Conservation (phyloP, 2,113 vertebrate genomes). For the Chauna torquata region DNA sequence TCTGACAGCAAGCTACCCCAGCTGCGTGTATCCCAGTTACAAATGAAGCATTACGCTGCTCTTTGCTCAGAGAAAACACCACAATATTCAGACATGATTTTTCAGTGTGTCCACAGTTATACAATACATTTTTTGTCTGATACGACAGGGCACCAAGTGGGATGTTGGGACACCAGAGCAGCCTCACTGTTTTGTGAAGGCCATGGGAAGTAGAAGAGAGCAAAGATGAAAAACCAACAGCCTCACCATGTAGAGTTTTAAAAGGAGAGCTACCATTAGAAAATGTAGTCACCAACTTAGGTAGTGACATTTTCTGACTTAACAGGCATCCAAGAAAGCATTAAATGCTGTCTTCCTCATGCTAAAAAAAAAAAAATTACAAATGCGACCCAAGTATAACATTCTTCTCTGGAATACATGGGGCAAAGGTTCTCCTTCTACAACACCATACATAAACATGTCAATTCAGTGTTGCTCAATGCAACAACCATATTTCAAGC, state of each 20-base stretch:
- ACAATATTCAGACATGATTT: fast-evolving
- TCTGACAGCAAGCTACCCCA: background rate
- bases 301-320: background rate
- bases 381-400: background rate
- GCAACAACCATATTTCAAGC: background rate
- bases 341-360: background rate
- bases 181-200: background rate
- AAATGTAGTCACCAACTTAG: background rate
- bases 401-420: background rate
- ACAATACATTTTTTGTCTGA: background rate
- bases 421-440: background rate
- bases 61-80: background rate
- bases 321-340: background rate
- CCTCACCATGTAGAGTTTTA: background rate
- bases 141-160: background rate
- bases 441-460: background rate
- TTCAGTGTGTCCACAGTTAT: background rate
- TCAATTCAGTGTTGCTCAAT: background rate
- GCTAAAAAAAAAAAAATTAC: background rate
- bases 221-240: background rate
- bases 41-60: background rate
- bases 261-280: background rate
- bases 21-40: background rate
- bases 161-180: background rate
- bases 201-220: background rate